Conservation (phyloP, 1,140 invertebrate genomes). For the Anadara kagoshimensis region DNA sequence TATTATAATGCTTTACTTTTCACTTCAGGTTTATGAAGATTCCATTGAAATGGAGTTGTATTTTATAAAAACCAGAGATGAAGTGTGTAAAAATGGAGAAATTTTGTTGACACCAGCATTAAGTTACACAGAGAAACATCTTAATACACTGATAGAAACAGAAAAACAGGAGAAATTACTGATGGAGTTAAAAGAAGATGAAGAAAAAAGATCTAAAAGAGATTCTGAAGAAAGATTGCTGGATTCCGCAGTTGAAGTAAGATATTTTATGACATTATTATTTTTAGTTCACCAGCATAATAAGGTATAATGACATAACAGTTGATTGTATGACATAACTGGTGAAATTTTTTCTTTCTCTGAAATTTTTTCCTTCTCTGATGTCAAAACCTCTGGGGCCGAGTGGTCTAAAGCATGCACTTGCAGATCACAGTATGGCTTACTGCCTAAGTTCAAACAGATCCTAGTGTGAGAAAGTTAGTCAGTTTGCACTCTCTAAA, state of each 20-base stretch:
- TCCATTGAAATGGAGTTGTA: slow-evolving; percentile 94
- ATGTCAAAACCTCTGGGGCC: no score
- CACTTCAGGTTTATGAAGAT: slow-evolving; percentile 90
- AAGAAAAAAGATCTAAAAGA: slow-evolving; percentile 77
- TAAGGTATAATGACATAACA: no score
- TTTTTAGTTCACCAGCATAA: no score
- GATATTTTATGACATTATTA: not conserved
- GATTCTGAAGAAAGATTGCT: slow-evolving; percentile 52
- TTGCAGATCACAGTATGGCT: no score
- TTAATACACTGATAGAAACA: slow-evolving; percentile 78
- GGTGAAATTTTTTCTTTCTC: no score
- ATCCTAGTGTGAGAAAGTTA: no score
- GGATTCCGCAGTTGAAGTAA: not conserved
- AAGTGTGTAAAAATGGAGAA: slow-evolving; percentile 80
- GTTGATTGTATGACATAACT: no score
- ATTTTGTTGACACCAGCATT: slow-evolving; percentile 91
- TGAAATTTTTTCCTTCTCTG: no score
- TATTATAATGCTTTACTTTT: not conserved
- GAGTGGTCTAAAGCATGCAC: no score
- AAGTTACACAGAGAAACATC: slow-evolving; percentile 79
- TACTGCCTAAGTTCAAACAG: no score
- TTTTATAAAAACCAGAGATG: slow-evolving; percentile 85
- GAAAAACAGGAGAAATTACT: slow-evolving; percentile 85
- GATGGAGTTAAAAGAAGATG: slow-evolving; percentile 83
- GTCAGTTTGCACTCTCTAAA: no score